A percentile compares a stretch with the other conserved stretches of the same genome.
phyloP scores from a whole-genome alignment of 2,113 vertebrate genomes.

The Tichodroma muraria region DNA sequence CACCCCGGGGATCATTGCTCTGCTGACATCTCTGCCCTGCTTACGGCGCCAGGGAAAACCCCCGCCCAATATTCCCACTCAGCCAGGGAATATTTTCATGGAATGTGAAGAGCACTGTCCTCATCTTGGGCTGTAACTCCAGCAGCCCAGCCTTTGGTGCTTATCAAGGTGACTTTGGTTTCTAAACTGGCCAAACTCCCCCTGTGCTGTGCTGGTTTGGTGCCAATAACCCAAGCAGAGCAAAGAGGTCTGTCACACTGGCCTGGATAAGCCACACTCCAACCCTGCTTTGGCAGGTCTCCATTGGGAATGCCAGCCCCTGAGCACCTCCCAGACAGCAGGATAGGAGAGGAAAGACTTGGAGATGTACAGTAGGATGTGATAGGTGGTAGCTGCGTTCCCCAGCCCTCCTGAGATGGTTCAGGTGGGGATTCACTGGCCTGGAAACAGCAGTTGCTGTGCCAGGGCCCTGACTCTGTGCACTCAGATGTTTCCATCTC shows the following conservation, averaged over 20 bases:
- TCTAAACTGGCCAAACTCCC: not conserved
- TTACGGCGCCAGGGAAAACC: rapidly evolving
- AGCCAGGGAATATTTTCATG: not conserved
- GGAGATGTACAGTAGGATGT: not conserved
- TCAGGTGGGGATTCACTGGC: not conserved
- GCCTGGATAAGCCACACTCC: not conserved
- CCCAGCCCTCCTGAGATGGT: not conserved
- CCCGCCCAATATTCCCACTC: too few species aligned
- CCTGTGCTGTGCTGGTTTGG: not conserved
- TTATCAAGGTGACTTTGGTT: not conserved
- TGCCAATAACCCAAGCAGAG: not conserved
- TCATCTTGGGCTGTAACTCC: not conserved
- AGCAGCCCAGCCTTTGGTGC: not conserved
- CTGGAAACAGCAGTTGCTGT: not conserved
- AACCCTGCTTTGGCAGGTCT: not conserved
- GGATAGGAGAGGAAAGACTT: not conserved
- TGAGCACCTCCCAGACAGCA: not conserved
- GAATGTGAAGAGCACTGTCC: not conserved
- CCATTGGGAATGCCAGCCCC: not conserved
- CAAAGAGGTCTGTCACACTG: not conserved
- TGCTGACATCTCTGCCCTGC: not conserved
- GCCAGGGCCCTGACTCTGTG: not conserved
- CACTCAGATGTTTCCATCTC: not conserved
- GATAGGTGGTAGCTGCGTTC: not conserved
- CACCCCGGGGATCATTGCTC: not conserved